A percentile compares a stretch with the other conserved stretches of the same genome.
Conservation (phyloP, 2,113 vertebrate genomes). For the Cynocephalus volans region DNA sequence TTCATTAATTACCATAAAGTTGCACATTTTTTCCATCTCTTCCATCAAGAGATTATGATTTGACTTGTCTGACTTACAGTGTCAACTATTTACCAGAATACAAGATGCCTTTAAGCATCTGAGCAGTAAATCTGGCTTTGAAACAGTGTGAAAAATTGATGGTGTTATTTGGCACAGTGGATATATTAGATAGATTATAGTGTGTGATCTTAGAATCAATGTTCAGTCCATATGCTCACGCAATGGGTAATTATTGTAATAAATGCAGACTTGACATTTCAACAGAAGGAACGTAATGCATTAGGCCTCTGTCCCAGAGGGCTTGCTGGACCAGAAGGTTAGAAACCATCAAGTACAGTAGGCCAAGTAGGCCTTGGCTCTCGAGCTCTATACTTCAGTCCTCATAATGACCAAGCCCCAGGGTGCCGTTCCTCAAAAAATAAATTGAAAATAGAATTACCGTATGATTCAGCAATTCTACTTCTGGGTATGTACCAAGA, state of each 20-base stretch:
- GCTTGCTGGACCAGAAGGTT: conserved; percentile 38
- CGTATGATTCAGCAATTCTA: neutral
- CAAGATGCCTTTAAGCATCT: conserved; percentile 63
- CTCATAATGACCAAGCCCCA: conserved; percentile 14
- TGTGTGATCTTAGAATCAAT: conserved; percentile 76
- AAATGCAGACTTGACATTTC: conserved; percentile 76
- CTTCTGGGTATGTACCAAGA: neutral
- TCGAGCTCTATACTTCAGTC: neutral
- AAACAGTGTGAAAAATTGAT: conserved; percentile 82
- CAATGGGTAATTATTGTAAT: conserved; percentile 73
- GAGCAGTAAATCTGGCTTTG: conserved; percentile 74
- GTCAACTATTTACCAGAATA: conserved; percentile 74
- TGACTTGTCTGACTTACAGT: neutral
- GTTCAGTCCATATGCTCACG: conserved; percentile 73
- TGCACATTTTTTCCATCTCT: neutral
- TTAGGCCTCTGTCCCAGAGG: conserved; percentile 74
- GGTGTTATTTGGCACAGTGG: conserved; percentile 64
- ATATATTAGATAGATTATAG: conserved; percentile 63
- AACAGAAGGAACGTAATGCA: conserved; percentile 65
- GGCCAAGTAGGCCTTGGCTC: neutral
- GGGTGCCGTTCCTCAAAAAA: neutral
- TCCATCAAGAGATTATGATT: conserved; percentile 56
- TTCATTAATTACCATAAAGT: conserved; percentile 32
- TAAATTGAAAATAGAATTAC: neutral
- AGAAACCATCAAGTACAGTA: conserved; percentile 44